Evolutionary conservation across 2,113 vertebrate genomes (phyloP).

Genomic region (Solea senegalensis): DNA sequence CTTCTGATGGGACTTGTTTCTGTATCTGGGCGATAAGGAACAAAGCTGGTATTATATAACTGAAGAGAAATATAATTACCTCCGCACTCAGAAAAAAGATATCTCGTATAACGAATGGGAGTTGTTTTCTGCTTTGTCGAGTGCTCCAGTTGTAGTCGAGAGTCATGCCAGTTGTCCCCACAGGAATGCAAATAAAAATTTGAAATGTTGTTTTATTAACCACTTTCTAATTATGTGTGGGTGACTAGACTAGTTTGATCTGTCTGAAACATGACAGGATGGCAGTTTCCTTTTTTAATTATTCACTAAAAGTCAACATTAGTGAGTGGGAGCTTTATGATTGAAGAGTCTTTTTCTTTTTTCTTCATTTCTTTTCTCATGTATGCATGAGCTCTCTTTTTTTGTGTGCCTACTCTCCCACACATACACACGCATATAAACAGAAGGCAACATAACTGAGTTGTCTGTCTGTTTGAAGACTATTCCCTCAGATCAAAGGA

Average conservation of each 20-base stretch:
- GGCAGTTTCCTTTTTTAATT: conserved; percentile 60
- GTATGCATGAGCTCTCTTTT: conserved; percentile 35
- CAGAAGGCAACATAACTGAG: conserved; percentile 64
- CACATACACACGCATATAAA: conserved; percentile 34
- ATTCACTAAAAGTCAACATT: conserved; percentile 64
- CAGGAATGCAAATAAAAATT: conserved; percentile 25
- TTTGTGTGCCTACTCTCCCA: conserved; percentile 27
- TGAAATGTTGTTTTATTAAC: conserved; percentile 58
- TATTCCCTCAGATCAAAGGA: conserved; percentile 75
- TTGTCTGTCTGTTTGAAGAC: conserved; percentile 72
- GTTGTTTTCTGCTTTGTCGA: conserved; percentile 4
- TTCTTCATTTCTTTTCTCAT: conserved; percentile 4
- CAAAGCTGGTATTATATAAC: neutral
- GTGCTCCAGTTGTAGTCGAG: conserved; percentile 6
- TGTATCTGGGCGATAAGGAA: conserved; percentile 76
- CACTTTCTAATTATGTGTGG: conserved; percentile 43
- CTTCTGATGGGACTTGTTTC: conserved; percentile 89
- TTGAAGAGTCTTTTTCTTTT: conserved; percentile 33
- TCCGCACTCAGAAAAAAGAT: neutral
- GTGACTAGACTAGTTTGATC: conserved; percentile 59
- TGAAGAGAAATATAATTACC: conserved; percentile 3
- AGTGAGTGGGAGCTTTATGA: conserved; percentile 52
- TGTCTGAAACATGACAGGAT: conserved; percentile 58
- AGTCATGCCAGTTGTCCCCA: conserved; percentile 25
- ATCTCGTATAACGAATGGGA: neutral